These are phyloP conservation scores for Eucidaris tribuloides DNA, from an alignment of 35 echinoderm and acorn worm species.

Conservation along the genomic window DNA sequence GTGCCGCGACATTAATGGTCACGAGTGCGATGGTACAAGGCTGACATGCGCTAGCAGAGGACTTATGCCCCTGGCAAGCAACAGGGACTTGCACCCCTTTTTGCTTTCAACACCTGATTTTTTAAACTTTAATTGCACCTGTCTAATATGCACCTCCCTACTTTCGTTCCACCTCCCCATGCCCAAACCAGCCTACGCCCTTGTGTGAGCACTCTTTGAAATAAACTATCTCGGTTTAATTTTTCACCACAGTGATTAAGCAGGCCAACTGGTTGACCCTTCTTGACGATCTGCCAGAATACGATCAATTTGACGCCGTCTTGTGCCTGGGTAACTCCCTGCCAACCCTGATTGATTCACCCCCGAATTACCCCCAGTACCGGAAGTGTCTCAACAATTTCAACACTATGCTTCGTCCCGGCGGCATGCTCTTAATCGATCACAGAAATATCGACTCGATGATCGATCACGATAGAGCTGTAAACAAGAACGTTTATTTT, in stretches of 20 bases:
- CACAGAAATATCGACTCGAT: constrained; percentile 19
- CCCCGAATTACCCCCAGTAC: background rate
- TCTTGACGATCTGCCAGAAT: background rate
- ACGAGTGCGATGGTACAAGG: too few relatives aligned
- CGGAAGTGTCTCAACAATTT: constrained; percentile 10
- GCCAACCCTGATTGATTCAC: background rate
- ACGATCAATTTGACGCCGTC: background rate
- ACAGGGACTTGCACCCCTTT: too few relatives aligned
- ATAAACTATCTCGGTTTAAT: too few relatives aligned
- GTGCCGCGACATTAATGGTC: too few relatives aligned
- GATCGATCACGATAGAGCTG: background rate
- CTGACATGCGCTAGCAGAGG: too few relatives aligned
- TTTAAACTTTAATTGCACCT: too few relatives aligned
- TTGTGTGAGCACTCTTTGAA: too few relatives aligned
- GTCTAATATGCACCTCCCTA: too few relatives aligned
- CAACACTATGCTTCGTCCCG: background rate
- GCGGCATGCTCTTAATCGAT: background rate
- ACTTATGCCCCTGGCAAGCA: too few relatives aligned
- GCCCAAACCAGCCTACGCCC: too few relatives aligned
- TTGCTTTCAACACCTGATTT: too few relatives aligned
- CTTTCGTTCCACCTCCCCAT: too few relatives aligned
- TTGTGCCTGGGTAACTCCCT: background rate
- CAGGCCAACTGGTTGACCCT: constrained; percentile 4
- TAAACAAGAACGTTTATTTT: constrained; percentile 16
- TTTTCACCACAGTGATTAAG: background rate